These are phyloP conservation scores for Chelonus insularis DNA, from an alignment of 1,140 invertebrate species.

Conservation along the genomic window DNA sequence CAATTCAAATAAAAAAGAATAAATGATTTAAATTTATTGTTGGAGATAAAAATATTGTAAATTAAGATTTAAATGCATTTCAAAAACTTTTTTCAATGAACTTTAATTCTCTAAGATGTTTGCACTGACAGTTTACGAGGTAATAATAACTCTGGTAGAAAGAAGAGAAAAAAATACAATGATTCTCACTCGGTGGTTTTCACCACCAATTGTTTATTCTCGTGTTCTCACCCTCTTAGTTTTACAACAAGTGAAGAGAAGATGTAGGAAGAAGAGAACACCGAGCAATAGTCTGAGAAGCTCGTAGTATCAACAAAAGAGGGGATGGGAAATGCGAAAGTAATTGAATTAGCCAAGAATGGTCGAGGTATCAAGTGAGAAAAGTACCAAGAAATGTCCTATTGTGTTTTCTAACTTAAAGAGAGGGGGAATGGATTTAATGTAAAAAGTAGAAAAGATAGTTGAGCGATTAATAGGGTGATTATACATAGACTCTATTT, in stretches of 20 bases:
- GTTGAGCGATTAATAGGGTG: slow-evolving; percentile 19
- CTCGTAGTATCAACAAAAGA: not conserved
- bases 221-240: not conserved
- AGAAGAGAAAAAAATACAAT: not conserved
- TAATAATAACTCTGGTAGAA: not conserved
- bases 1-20: not conserved
- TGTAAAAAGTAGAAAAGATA: not conserved
- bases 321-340: slow-evolving; percentile 3
- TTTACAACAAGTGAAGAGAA: not conserved
- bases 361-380: not conserved
- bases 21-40: not conserved
- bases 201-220: slow-evolving; percentile 21
- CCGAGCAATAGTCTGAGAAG: not conserved
- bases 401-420: not conserved
- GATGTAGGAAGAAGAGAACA: not conserved
- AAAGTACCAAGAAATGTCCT: slow-evolving; percentile 1
- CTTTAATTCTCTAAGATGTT: too few species aligned
- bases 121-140: slow-evolving; percentile 3
- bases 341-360: slow-evolving; percentile 18
- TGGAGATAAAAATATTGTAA: not conserved
- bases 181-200: not conserved
- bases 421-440: not conserved
- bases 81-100: too few species aligned
- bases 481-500: too few species aligned
- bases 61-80: too few species aligned